Percentiles rank a stretch among this genome's conserved stretches.
Evolutionary conservation across 2,888 invertebrate species (phyloP).

Genomic region (Pandemis heparana): DNA sequence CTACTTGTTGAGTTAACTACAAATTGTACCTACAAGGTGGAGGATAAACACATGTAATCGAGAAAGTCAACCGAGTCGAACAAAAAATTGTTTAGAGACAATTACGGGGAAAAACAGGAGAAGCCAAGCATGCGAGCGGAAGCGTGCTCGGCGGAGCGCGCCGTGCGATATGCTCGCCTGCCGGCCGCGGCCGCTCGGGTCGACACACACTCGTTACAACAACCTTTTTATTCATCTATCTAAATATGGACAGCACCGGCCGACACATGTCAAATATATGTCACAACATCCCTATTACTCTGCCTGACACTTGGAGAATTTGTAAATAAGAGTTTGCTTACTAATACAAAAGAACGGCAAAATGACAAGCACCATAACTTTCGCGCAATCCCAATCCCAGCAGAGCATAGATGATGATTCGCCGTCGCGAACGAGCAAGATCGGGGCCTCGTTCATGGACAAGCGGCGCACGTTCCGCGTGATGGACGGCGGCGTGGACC

Average conservation of each 20-base stretch:
- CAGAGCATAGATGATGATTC: constrained; percentile 50
- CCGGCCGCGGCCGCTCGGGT: neutral
- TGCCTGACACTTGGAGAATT: neutral
- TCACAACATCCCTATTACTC: neutral
- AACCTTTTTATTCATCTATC: neutral
- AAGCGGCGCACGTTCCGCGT: constrained; percentile 63
- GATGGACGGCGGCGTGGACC: constrained; percentile 59
- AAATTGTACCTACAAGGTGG: neutral
- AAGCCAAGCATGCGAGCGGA: constrained; percentile 55
- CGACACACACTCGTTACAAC: constrained; percentile 14
- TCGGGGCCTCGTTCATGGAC: constrained; percentile 61
- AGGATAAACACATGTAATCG: neutral
- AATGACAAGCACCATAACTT: constrained; percentile 4
- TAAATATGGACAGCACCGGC: constrained; percentile 7
- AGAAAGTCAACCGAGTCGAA: constrained; percentile 8
- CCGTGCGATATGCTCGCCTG: constrained; percentile 70
- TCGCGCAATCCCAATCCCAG: constrained; percentile 3
- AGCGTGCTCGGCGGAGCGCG: constrained; percentile 66
- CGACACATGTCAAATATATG: neutral
- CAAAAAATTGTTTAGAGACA: constrained; percentile 23
- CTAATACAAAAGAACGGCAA: neutral
- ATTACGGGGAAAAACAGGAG: constrained; percentile 31
- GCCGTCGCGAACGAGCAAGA: constrained; percentile 52
- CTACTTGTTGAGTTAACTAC: too few relatives aligned
- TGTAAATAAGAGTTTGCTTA: neutral